phyloP scores from a whole-genome alignment of 2,113 vertebrate species.

The Zosterops pallidus region DNA sequence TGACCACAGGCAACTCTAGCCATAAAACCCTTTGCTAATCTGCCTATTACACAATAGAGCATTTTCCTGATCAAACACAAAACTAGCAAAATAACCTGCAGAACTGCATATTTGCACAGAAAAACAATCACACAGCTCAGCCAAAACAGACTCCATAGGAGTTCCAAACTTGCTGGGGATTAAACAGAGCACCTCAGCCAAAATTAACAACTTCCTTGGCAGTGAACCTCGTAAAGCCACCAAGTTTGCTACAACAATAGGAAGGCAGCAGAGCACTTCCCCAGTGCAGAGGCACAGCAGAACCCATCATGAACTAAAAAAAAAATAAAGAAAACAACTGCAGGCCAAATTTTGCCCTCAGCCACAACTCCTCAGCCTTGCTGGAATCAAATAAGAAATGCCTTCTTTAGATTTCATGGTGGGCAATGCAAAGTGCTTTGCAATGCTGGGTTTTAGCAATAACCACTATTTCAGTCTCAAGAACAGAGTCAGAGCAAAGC shows the following conservation, averaged over 20 bases:
- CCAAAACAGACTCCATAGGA: constrained; percentile 32
- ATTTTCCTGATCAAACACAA: constrained; percentile 8
- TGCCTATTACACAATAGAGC: not conserved
- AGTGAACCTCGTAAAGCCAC: not conserved
- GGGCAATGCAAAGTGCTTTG: not conserved
- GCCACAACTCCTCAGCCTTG: not conserved
- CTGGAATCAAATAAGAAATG: not conserved
- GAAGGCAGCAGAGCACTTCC: not conserved
- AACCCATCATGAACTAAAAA: not conserved
- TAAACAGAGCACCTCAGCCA: constrained; percentile 32
- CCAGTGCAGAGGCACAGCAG: not conserved
- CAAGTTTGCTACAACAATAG: not conserved
- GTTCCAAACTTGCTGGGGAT: not conserved
- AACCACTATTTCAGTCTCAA: not conserved
- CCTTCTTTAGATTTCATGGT: not conserved
- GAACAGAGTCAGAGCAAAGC: not conserved
- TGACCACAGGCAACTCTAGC: not conserved
- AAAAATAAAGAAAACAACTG: not conserved
- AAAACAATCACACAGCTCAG: constrained; percentile 42
- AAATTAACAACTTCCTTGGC: constrained; percentile 63
- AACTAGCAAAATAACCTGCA: constrained; percentile 23
- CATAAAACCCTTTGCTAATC: not conserved
- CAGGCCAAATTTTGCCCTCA: not conserved
- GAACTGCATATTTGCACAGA: constrained; percentile 20
- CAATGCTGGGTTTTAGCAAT: not conserved